Evolutionary conservation across 2,113 vertebrate species (phyloP), one percentile per base, ranked within the genome.

Genomic region (Potamarius usumacintae): DNA sequence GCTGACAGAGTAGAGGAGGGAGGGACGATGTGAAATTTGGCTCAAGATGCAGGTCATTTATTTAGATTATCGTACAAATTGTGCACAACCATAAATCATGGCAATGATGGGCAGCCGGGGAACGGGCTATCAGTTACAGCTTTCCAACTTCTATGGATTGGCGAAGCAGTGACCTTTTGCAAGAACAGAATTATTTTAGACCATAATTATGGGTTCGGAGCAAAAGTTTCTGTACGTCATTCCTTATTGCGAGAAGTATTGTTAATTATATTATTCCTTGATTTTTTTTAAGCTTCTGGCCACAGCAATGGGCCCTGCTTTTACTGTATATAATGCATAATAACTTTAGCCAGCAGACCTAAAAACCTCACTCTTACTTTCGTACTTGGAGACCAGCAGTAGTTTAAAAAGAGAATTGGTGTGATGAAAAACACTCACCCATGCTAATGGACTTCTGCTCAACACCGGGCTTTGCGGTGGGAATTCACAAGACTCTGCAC

Each of bases 51-150:
- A 88, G 78, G 83, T 88, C 71, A 83, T 88, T 88, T 86, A 88
- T 90, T 88, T 86, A 76, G 63, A 88, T 87, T 87, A 87, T 60
- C 4, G 53, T 81, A 84, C 74, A 88, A 76, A 86, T 52, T 86
- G 57, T 58, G 55, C 48, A 18, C 58, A 63, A 82, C 69, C 18
- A 81, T 88, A 84, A 90, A 88, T 88, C 89, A 88, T 27, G 17
- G 5, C 79, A 72, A n/a, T 17, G 9, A 52, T 74, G 55, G 50
- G 30, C 81, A 85, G 65, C 57, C 63, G 42, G 22, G 79, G n/a
- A 52, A 74, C 17, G 20, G 79, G 55, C 78, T 62, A 87, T 86
- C 65, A 65, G 62, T 84, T 84, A 88, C 84, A 86, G 52, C 65
- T 78, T 72, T 89, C n/a, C 79, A 77, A 82, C 53, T 87, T 82